Percentiles rank a stretch among this genome's conserved stretches.
Evolutionary conservation across 2,113 vertebrate species (phyloP).

Genomic region (Odontophorus gujanensis): DNA sequence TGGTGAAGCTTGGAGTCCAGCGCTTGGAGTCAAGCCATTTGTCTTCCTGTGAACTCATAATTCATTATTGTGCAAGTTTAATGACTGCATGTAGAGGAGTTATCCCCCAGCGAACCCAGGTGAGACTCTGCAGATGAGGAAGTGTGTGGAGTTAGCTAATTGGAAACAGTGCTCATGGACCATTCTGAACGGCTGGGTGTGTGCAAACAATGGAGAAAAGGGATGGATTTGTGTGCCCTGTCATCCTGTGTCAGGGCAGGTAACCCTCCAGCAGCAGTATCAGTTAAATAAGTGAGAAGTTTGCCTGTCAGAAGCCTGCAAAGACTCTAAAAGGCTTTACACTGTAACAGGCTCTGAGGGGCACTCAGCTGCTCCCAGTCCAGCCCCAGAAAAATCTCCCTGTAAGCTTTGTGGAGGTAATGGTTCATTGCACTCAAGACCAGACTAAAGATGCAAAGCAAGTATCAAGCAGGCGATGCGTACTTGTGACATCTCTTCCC

Average conservation of each 20-base stretch:
- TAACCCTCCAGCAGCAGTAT: neutral
- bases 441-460: neutral
- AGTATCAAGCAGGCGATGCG: neutral
- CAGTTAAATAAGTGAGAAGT: neutral
- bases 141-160: neutral
- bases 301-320: neutral
- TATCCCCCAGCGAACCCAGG: neutral
- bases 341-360: neutral
- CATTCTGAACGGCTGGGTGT: neutral
- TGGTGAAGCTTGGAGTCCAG: neutral
- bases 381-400: neutral
- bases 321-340: neutral
- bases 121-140: constrained; percentile 11
- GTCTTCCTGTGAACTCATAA: neutral
- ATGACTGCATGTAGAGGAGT: neutral
- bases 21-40: constrained; percentile 36
- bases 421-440: neutral
- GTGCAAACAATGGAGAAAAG: neutral
- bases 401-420: neutral
- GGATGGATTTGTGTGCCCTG: neutral
- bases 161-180: neutral
- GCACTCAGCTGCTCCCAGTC: neutral
- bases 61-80: constrained; percentile 3
- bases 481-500: neutral
- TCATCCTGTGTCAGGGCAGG: neutral